Conservation (phyloP, 2,888 invertebrate genomes). For the Sipha maydis region DNA sequence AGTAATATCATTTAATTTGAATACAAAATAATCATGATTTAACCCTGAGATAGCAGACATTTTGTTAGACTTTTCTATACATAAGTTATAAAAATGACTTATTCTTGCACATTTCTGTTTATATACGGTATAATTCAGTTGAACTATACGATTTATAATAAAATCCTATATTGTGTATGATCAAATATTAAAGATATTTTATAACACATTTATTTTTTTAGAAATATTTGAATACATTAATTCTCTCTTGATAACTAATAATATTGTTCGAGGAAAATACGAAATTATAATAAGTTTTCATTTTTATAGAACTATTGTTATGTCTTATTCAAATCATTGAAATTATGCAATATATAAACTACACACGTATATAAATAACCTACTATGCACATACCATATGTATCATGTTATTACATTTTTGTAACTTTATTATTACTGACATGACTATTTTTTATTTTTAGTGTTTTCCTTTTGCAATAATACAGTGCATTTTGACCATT, state of each 20-base stretch:
- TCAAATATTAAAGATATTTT: background rate
- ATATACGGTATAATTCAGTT: too few relatives aligned
- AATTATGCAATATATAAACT: background rate
- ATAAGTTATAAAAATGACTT: too few relatives aligned
- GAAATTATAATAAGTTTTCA: background rate
- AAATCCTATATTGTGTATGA: too few relatives aligned
- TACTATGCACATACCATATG: background rate
- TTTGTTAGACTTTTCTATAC: too few relatives aligned
- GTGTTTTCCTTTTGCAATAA: background rate
- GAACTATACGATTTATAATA: too few relatives aligned
- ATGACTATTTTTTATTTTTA: background rate
- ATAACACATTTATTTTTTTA: background rate
- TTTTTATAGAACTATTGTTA: background rate
- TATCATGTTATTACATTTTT: background rate
- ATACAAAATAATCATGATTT: too few relatives aligned
- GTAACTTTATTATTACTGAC: background rate
- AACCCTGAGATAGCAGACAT: too few relatives aligned
- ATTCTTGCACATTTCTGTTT: too few relatives aligned
- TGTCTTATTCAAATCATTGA: background rate
- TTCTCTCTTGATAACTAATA: background rate
- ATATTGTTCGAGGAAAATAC: background rate
- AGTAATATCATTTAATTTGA: too few relatives aligned
- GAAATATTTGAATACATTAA: background rate
- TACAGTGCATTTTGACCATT: too few relatives aligned
- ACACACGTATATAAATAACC: background rate